Conservation (phyloP, 2,113 vertebrate genomes). For the Chamaea fasciata region DNA sequence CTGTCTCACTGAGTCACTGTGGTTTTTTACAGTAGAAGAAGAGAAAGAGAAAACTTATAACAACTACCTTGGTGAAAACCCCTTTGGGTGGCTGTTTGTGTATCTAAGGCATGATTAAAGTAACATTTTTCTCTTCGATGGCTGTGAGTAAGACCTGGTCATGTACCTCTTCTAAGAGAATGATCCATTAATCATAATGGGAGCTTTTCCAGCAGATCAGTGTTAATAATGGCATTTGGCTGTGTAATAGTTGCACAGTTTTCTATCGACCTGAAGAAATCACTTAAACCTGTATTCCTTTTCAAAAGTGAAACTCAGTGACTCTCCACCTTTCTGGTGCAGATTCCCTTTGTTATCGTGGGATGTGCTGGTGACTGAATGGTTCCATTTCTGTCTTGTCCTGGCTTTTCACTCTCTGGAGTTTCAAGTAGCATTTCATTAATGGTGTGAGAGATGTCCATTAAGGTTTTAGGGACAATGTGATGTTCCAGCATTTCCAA, state of each 20-base stretch:
- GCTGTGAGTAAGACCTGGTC: neutral
- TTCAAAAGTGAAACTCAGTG: neutral
- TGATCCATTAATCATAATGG: neutral
- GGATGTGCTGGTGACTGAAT: neutral
- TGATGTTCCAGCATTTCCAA: neutral
- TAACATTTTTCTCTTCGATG: neutral
- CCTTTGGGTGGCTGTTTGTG: neutral
- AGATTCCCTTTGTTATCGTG: neutral
- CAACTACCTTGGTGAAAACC: neutral
- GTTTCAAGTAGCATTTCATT: neutral
- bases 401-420: neutral
- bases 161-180: neutral
- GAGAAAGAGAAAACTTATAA: neutral
- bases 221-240: neutral
- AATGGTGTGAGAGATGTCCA: neutral
- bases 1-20: neutral
- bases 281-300: neutral
- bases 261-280: neutral
- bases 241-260: neutral
- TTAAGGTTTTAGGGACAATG: neutral
- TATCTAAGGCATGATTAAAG: neutral
- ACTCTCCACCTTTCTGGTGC: neutral
- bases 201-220: neutral
- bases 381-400: neutral
- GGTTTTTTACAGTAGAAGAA: neutral